Evolutionary conservation across 30 jellyfish, hydroid and myxozoan species (phyloP), one percentile per base, ranked within the genome.

Genomic region (Nemopilema nomurai): DNA sequence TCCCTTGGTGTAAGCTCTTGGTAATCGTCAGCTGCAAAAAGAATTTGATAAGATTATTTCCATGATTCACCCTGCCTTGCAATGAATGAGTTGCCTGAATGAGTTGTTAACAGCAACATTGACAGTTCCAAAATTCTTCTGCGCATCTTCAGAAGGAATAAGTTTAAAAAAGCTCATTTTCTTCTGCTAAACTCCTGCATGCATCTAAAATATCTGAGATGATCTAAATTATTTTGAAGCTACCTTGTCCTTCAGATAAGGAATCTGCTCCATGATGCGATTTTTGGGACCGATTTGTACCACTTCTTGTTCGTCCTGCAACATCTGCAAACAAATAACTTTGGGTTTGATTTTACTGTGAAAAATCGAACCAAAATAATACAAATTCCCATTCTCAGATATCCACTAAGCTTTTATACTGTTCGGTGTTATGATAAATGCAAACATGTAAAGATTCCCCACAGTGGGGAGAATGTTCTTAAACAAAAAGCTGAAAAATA

Each of bases 1-100:
- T 94, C 99, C 57, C 93, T 83, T 30, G 96, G 97, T 0, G 99
- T 94, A 31, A 94, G 92, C 81, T 89, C 92, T 94, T 89, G 97
- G 71, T 94, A 94, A 49, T 94, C 96, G 73, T 94, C 99, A 50
- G 62, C 91, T 67, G 29, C 71, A 25, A 68, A 26, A 18, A 28
- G 30, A 75, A 13, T 13, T 6, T 41, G 6, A 41, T 13, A 41
- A 6, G 6, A 3, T 41, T 41, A 41, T 41, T 41, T 41, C 57
- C 57, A 3, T 3, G 6, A 41, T 13, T 41, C 13, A 3, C 57
- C 57, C 6, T 13, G 57, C 13, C 13, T 41, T 41, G 57, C 57
- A 13, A 13, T 6, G 6, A 6, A 41, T 3, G 13, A 41, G 13
- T 13, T 6, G 13, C 6, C 13, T 13, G 13, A 41, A 41, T 3